Conservation (phyloP, 2,888 invertebrate genomes). For the Macrosiphum euphorbiae region DNA sequence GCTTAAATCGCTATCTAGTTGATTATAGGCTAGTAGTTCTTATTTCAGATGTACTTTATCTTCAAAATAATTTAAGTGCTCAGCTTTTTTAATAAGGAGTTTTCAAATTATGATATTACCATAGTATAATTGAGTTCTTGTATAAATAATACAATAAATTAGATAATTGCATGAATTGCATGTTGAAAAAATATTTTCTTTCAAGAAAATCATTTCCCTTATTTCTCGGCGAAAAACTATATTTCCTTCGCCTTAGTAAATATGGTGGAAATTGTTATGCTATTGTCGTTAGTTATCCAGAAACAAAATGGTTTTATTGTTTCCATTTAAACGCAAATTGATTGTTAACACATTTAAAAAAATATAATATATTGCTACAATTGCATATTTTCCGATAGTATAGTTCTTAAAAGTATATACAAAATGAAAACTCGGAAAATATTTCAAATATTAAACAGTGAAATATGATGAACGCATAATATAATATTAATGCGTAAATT, state of each 20-base stretch:
- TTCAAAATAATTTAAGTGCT: background rate
- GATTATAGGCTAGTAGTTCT: no score
- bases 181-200: background rate
- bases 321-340: background rate
- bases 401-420: background rate
- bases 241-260: background rate
- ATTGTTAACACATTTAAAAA: background rate
- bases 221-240: background rate
- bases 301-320: background rate
- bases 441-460: background rate
- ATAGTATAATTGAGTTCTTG: background rate
- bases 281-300: background rate
- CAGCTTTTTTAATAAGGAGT: background rate
- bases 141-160: background rate
- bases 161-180: background rate
- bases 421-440: background rate
- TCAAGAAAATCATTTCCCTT: background rate
- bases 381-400: background rate
- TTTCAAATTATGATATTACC: background rate
- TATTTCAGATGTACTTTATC: background rate
- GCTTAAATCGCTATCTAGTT: background rate
- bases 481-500: background rate
- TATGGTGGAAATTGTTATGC: background rate
- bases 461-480: background rate
- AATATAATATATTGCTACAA: background rate